Percentiles rank a stretch among this genome's conserved stretches.
phyloP scores from a whole-genome alignment of 2,797 vertebrate species.

The Cyclopterus lumpus region DNA sequence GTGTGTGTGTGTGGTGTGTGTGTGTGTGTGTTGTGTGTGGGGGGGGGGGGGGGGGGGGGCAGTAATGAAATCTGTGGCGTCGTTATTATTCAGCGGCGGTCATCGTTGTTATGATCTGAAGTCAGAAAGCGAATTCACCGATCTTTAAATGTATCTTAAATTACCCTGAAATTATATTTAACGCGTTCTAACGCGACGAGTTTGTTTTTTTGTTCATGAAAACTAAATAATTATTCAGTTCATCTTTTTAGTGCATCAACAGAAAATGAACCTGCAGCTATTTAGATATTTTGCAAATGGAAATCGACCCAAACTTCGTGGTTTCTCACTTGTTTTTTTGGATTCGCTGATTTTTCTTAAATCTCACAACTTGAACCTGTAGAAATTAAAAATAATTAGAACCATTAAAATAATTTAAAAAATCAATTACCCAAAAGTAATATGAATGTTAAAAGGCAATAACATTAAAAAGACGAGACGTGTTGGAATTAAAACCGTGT shows the following conservation, averaged over 20 bases:
- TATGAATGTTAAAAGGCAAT: background rate
- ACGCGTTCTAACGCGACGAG: no score
- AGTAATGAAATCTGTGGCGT: slow-evolving; percentile 62
- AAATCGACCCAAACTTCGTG: no score
- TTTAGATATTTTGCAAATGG: background rate
- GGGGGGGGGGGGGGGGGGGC: slow-evolving; percentile 9
- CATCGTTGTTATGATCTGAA: slow-evolving; percentile 7
- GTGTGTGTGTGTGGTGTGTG: no score
- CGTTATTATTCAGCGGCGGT: slow-evolving; percentile 31
- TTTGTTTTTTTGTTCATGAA: no score
- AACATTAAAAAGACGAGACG: background rate
- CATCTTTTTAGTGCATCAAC: no score
- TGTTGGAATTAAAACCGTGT: background rate
- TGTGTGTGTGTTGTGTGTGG: no score
- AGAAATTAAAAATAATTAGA: background rate
- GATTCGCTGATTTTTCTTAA: background rate
- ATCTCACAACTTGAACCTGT: no score
- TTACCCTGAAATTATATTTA: no score
- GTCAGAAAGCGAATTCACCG: slow-evolving; percentile 12
- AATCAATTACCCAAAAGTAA: background rate
- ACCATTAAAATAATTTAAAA: background rate
- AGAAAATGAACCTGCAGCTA: no score
- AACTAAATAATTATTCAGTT: no score
- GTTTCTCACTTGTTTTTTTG: background rate
- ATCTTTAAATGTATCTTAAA: no score